These are phyloP conservation scores for Austrofundulus limnaeus DNA, from an alignment of 2,113 vertebrate species.

Conservation along the genomic window DNA sequence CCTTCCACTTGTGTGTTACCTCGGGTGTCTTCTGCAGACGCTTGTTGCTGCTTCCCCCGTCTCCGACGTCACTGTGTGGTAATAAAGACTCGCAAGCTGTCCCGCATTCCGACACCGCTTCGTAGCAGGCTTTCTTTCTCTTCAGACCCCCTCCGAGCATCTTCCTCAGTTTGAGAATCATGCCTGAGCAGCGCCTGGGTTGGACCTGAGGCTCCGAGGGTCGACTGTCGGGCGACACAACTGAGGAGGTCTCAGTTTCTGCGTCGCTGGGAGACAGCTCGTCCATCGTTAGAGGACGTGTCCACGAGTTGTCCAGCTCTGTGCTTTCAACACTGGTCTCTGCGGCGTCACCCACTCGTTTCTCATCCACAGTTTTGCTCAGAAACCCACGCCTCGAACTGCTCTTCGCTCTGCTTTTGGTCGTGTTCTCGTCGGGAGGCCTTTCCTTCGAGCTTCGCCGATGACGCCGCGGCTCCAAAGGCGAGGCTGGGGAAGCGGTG, in stretches of 20 bases:
- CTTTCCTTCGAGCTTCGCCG: conserved; percentile 5
- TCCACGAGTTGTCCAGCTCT: conserved; percentile 66
- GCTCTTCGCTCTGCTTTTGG: conserved; percentile 67
- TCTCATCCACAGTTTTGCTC: conserved; percentile 52
- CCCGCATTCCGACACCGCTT: conserved; percentile 43
- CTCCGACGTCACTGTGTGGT: conserved; percentile 1
- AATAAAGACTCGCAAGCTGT: conserved; percentile 2
- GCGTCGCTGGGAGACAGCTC: conserved; percentile 55
- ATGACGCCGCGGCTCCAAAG: conserved; percentile 3
- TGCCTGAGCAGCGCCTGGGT: conserved; percentile 53
- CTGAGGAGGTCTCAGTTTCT: conserved; percentile 35
- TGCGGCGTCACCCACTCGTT: conserved; percentile 18
- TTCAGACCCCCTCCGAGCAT: conserved; percentile 43
- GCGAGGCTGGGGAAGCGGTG: conserved; percentile 11
- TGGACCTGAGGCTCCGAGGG: conserved; percentile 7
- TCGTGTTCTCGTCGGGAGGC: conserved; percentile 28
- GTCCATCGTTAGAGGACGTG: conserved; percentile 67
- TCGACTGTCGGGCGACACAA: neutral
- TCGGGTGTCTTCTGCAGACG: conserved; percentile 11
- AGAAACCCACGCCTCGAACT: conserved; percentile 64
- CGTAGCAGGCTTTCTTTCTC: conserved; percentile 53
- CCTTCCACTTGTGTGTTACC: conserved; percentile 27
- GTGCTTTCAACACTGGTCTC: conserved; percentile 27
- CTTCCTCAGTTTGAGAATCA: conserved; percentile 76
- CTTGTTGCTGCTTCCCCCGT: neutral